These are phyloP conservation scores for Alaudala cheleensis DNA, from an alignment of 2,113 vertebrate genomes.

Conservation along the genomic window DNA sequence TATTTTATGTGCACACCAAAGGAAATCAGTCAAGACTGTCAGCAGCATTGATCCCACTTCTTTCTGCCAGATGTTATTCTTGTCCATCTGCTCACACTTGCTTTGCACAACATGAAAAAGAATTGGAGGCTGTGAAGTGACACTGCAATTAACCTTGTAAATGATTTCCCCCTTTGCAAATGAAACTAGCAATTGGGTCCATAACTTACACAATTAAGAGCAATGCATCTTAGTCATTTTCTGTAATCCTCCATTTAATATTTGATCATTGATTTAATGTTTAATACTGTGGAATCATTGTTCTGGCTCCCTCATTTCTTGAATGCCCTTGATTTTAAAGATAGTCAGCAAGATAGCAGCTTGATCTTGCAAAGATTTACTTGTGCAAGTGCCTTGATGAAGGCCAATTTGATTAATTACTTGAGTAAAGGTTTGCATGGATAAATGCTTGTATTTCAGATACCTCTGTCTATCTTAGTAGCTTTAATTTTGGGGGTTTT, in stretches of 20 bases:
- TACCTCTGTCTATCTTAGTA: background rate
- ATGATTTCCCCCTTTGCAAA: constrained; percentile 56
- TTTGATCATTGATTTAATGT: constrained; percentile 63
- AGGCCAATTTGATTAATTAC: background rate
- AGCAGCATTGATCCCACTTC: constrained; percentile 30
- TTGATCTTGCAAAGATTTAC: background rate
- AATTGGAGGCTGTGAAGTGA: constrained; percentile 53
- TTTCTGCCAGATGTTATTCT: constrained; percentile 69
- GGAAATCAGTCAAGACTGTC: constrained; percentile 66
- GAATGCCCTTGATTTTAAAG: constrained; percentile 22
- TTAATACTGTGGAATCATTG: constrained; percentile 18
- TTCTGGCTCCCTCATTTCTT: background rate
- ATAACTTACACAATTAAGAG: constrained; percentile 63
- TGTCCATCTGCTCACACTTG: constrained; percentile 69
- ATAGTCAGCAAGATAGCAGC: background rate
- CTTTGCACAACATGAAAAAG: constrained; percentile 60
- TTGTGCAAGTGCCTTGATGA: background rate
- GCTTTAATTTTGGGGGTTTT: background rate
- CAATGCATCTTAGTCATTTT: constrained; percentile 61
- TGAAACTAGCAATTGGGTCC: constrained; percentile 33
- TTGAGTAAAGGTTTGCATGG: background rate
- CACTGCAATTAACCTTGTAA: constrained; percentile 74
- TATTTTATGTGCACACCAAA: constrained; percentile 44
- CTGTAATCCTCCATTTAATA: constrained; percentile 63
- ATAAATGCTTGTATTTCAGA: background rate